Evolutionary conservation across 2,797 vertebrate genomes (phyloP), one percentile per base, ranked within the genome.

Genomic region (Huso huso): DNA sequence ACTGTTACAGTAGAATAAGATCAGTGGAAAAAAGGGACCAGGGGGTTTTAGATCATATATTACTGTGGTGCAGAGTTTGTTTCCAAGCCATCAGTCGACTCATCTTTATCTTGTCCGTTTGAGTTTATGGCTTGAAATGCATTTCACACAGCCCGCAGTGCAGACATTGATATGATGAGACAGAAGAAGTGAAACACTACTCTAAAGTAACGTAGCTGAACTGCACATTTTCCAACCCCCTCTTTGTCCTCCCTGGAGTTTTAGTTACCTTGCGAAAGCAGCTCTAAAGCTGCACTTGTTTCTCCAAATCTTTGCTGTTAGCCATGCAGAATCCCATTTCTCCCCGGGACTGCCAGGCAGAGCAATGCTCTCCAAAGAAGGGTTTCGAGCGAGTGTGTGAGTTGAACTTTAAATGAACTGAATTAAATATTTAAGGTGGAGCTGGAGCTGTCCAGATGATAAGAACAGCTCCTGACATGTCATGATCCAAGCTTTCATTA

Each of bases 391-490:
- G 80, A 87, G 87, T 81, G 84, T 90, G 89, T 85, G 87, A 84
- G 83, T 83, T 98, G 94, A 98, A 99, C 95, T 98, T 89, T 79
- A 78, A 82, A 86, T 97, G 95, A 98, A 98, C 97, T 82, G 89
- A 91, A 96, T 98, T 88, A 97, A 98, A 98, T 96, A 99, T 99
- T 98, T 92, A 98, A 90, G 89, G 92, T 92, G 91, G 93, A 96
- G 94, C 98, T 98, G 94, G 95, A 97, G 92, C 92, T 93, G 93
- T 96, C 93, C 91, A 83, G 88, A 90, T 95, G 95, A 97, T 89
- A 93, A 92, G 93, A 95, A 95, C 91, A 89, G 87, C 88, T 94
- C 87, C 82, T 88, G 93, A 95, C 83, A 84, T 93, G 93, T 94
- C 94, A 95, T 95, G 94, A 96, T 97, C 94, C 90, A 90, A 93